Evolutionary conservation across 2,113 vertebrate genomes (phyloP), one percentile per base, ranked within the genome.

Genomic region (Protomyctophum bolini): DNA sequence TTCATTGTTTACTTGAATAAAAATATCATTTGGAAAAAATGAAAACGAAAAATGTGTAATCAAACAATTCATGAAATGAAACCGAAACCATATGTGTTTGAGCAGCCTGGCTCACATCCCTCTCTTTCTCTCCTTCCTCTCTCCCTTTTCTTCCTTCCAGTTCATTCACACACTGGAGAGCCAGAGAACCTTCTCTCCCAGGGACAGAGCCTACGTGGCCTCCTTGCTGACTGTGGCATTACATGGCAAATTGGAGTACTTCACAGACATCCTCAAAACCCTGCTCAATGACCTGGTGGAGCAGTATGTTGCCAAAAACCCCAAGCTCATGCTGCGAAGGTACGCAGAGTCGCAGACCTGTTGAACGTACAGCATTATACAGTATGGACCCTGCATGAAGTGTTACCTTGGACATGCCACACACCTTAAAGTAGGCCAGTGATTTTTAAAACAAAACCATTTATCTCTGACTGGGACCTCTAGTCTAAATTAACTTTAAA

Each of bases 101-200:
- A 21, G 21, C 21, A 21, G 21, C 21, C 1, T 21, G 21, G 21
- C 2, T n/a, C 52, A n/a, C 47, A 1, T 41, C 15, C 49, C 51
- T 58, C 58, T 10, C 2, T 7, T 10, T 29, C 45, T 58, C 21
- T 8, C 14, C 60, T 45, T 41, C 1, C 1, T 14, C 28, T 59
- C 3, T 7, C 57, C 21, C 2, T 58, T 28, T 6, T n/a, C 6
- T 45, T 12, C 29, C 28, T 15, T 10, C 48, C 68, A 94, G 98
- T 97, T 99, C 83, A 99, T 99, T 81, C 96, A 99, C 86, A 99
- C 98, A 0, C 93, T 99, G 86, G 98, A 99, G 91, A 95, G 96
- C 80, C 98, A 99, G 88, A 93, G 96, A 8, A 98, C 96, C 0
- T 99, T 99, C 86, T 99, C 98, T 0, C 96, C 97, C 0, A 92